These are phyloP conservation scores for Prolemur simus DNA, from an alignment of 2,113 vertebrate genomes.

Conservation along the genomic window DNA sequence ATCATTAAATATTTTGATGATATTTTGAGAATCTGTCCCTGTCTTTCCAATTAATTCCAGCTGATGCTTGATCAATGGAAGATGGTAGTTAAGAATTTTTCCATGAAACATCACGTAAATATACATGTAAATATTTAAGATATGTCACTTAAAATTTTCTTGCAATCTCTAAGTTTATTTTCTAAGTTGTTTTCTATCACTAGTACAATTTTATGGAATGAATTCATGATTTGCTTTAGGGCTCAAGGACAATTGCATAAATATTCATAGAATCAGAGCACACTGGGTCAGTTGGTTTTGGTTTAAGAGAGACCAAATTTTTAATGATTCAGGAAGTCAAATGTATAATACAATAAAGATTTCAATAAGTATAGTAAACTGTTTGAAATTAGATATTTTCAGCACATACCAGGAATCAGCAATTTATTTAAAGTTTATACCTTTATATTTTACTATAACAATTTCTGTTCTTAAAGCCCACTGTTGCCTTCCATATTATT, in stretches of 20 bases:
- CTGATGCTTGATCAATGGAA: conserved; percentile 59
- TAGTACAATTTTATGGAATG: not conserved
- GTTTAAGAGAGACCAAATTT: conserved; percentile 59
- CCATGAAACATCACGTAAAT: conserved; percentile 67
- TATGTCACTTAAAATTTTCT: conserved; percentile 3
- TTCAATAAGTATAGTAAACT: conserved; percentile 68
- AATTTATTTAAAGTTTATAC: conserved; percentile 62
- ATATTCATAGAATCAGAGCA: conserved; percentile 61
- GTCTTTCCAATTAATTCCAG: conserved; percentile 76
- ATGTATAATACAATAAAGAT: conserved; percentile 56
- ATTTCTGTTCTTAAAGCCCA: conserved; percentile 46
- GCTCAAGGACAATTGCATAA: not conserved
- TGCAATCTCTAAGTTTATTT: conserved; percentile 3
- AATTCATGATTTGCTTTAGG: not conserved
- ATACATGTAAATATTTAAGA: conserved; percentile 64
- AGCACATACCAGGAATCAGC: conserved; percentile 29
- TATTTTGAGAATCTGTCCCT: conserved; percentile 66
- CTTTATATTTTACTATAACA: not conserved
- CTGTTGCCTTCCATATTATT: conserved; percentile 20
- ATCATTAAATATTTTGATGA: conserved; percentile 73
- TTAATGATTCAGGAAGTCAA: conserved; percentile 63
- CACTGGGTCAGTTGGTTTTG: conserved; percentile 50
- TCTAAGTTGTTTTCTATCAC: not conserved
- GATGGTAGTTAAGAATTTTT: conserved; percentile 57
- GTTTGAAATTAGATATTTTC: conserved; percentile 60